Base-by-base conservation (phyloP, 2,113 vertebrate genomes). In the Festucalex cinctus region DNA sequence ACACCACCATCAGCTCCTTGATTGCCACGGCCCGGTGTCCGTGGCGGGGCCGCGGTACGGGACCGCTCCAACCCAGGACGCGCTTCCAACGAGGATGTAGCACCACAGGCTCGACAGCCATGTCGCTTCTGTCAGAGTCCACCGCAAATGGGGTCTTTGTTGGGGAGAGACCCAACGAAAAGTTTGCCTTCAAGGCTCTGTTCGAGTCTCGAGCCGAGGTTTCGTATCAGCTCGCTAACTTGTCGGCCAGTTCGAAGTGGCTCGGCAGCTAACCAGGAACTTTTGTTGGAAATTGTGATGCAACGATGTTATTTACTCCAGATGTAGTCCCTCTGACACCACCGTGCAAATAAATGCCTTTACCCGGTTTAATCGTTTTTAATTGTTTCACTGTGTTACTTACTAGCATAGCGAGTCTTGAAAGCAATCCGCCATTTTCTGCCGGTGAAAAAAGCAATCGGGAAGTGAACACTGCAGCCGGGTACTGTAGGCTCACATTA, bases 1-100 rank as follows among this genome's bases (percentile, higher is more conserved):
- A 96, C 14, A 96, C 94, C 54, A 96, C 94, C 90, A 96, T 96
- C 8, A 96, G 91, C 63, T 96, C 95, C 80, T 95, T 95, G 78
- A 96, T 96, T 37, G 95, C 93, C 69, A 95, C 95, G 36, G 95
- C 95, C 69, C 95, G 88, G 88, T 96, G 95, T 71, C 95, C 95
- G 69, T 96, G 95, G 58, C 95, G 92, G 78, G 95, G 94, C 58
- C 94, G 92, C 22, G 95, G 95, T 0, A 96, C 95, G 0, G 95
- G 95, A 66, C 95, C 95, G 62, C 94, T 95, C 94, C 94, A 95
- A 64, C 95, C 95, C 56, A 95, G 91, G 74, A 96, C 94, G 79
- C 95, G 91, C 83, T 95, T 96, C 95, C 95, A 96, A 70, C 94
- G 93, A 69, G 94, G 94, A 92, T 94, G 93, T 80, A 95, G 80